A percentile compares a stretch with the other conserved stretches of the same genome.
Conservation (phyloP, 2,888 invertebrate species). For the Notodonta dromedarius region DNA sequence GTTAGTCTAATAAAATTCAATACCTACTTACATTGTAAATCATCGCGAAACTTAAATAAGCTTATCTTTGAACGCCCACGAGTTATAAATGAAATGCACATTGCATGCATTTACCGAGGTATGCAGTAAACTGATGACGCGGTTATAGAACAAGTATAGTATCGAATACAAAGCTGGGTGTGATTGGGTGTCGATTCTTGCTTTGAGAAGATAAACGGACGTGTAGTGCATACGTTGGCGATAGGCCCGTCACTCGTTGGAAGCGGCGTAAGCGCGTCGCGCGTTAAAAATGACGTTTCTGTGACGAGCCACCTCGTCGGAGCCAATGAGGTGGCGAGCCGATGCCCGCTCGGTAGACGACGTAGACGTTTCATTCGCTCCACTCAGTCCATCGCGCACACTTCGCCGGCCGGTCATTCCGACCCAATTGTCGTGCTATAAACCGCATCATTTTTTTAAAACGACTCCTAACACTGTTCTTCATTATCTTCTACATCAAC, state of each 20-base stretch:
- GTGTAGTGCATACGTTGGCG: conserved; percentile 32
- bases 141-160: background rate
- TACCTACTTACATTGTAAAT: background rate
- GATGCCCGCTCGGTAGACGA: conserved; percentile 33
- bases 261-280: conserved; percentile 67
- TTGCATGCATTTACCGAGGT: conserved; percentile 14
- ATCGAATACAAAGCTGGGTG: conserved; percentile 4
- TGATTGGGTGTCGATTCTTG: background rate
- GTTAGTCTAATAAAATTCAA: background rate
- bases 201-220: conserved; percentile 15
- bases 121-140: background rate
- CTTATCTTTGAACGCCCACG: conserved; percentile 25
- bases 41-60: conserved; percentile 18
- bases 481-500: conserved; percentile 22
- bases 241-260: conserved; percentile 15
- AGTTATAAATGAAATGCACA: conserved; percentile 25
- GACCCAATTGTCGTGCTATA: conserved; percentile 34
- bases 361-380: conserved; percentile 39
- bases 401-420: conserved; percentile 61
- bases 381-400: conserved; percentile 46
- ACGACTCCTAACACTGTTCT: conserved; percentile 16
- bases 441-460: conserved; percentile 28
- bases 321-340: conserved; percentile 44
- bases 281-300: conserved; percentile 68
- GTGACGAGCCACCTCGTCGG: conserved; percentile 45